Base-by-base conservation (phyloP, 1,140 invertebrate genomes). In the Drosophila sulfurigaster region DNA sequence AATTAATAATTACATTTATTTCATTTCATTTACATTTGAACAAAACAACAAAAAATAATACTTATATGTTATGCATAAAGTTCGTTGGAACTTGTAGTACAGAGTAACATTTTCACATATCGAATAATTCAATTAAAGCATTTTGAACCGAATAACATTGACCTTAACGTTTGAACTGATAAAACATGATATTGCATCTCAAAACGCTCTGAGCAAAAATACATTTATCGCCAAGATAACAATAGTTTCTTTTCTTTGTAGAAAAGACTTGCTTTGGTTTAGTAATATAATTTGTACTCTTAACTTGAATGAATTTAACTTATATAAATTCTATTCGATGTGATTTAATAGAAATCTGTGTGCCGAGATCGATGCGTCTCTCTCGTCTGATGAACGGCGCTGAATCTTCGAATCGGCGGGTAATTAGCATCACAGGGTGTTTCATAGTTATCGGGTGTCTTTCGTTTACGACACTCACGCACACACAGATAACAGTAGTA, bases 401-500 rank as follows among this genome's bases (percentile, higher is more conserved):
- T 64, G 5, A 28, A 28, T 15, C 25, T 38, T 7, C 49, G 62
- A 3, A 41, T 35, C 2, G 15, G 11, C 28, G n/a, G 54, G 15
- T 20, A 32, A 3, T 7, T n/a, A 13, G 51, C 6, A 11, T 32
- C 11, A 13, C 51, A 32, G 51, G 28, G 51, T 54, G 51, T 32
- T 32, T 11, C 28, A 4, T 20, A 1, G 3, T 1, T 35, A 10
- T 16, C 15, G 35, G 13, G 4, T n/a, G 15, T 20, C 35, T 59
- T 59, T 1, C 41, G 8, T 2, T 45, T 65, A 11, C 11, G 32
- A 16, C 51, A 63, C 45, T 75, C 66, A 3, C 52, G 52, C 41
- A 70, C 58, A 32, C 51, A 51, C 1, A 56, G 66, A 49, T 63
- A 70, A 48, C 58, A 63, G 52, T 70, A 70, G 10, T 51, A 70